A percentile compares a stretch with the other conserved stretches of the same genome.
phyloP scores from a whole-genome alignment of 1,140 invertebrate species.

The Rhopalosiphum maidis region DNA sequence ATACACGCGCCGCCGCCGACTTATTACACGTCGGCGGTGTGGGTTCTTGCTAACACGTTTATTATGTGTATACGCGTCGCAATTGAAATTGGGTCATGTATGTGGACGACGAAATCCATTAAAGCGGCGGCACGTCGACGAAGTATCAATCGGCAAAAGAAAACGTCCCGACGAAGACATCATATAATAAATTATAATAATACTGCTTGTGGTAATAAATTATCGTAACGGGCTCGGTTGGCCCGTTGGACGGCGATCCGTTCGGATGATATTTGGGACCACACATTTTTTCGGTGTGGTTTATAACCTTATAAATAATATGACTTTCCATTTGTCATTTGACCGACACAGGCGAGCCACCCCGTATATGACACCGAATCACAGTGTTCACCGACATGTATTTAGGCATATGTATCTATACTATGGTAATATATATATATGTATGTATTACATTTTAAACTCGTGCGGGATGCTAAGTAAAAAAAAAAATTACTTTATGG shows the following conservation, averaged over 20 bases:
- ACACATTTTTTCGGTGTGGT: background rate
- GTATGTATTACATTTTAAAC: background rate
- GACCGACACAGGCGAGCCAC: too few relatives aligned
- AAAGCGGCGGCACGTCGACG: background rate
- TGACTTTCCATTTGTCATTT: background rate
- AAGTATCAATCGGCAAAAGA: constrained; percentile 15
- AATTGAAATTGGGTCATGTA: background rate
- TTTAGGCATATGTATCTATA: background rate
- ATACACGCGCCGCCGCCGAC: background rate
- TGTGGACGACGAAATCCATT: constrained; percentile 6
- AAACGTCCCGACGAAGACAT: background rate
- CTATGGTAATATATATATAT: background rate
- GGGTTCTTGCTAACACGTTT: background rate
- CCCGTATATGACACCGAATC: background rate
- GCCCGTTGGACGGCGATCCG: background rate
- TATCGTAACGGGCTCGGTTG: background rate
- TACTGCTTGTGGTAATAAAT: background rate
- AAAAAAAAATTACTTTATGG: background rate
- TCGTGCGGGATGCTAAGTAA: background rate
- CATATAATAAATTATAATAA: background rate
- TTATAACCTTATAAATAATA: background rate
- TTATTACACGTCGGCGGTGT: background rate
- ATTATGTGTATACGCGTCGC: background rate
- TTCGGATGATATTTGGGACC: background rate
- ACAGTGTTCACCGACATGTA: background rate